A percentile compares a stretch with the other conserved stretches of the same genome.
Conservation (phyloP, 23 tunicate species). For the Corella eumyota region DNA sequence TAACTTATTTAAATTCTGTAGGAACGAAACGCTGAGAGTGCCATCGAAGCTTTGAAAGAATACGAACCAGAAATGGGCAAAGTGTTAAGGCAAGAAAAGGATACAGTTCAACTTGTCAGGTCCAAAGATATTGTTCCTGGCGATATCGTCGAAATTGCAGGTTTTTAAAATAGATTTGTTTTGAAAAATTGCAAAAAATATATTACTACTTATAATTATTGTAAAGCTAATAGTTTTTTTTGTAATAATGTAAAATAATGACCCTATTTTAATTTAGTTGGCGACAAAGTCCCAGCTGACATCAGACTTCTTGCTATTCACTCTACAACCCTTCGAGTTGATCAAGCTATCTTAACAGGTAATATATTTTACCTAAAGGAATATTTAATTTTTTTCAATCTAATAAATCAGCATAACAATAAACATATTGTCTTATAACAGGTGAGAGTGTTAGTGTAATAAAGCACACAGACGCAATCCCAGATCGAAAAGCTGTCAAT, state of each 20-base stretch:
- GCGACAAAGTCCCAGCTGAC: conserved; percentile 99
- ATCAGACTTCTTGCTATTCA: conserved; percentile 69
- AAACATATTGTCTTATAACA: neutral
- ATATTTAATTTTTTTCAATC: neutral
- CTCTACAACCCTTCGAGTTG: conserved; percentile 92
- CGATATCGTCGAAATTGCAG: conserved; percentile 93
- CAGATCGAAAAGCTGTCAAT: conserved; percentile 84
- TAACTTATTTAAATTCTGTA: too few species aligned
- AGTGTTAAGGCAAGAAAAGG: conserved; percentile 72
- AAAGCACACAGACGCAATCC: conserved; percentile 95
- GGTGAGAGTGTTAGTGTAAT: conserved; percentile 96
- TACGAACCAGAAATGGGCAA: conserved; percentile 99
- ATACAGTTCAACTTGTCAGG: conserved; percentile 61
- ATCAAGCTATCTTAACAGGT: conserved; percentile 93
- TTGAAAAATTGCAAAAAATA: neutral
- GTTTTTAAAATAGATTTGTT: neutral
- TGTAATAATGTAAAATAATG: too few species aligned
- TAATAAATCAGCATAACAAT: neutral
- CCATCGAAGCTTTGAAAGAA: conserved; percentile 98
- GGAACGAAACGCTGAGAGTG: conserved; percentile 96
- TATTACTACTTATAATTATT: too few species aligned
- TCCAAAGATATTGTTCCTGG: conserved; percentile 97
- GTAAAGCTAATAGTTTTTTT: too few species aligned
- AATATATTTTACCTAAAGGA: neutral
- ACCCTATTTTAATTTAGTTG: conserved; percentile 37